phyloP scores from a whole-genome alignment of 1,140 invertebrate genomes.

The Halictus rubicundus region DNA sequence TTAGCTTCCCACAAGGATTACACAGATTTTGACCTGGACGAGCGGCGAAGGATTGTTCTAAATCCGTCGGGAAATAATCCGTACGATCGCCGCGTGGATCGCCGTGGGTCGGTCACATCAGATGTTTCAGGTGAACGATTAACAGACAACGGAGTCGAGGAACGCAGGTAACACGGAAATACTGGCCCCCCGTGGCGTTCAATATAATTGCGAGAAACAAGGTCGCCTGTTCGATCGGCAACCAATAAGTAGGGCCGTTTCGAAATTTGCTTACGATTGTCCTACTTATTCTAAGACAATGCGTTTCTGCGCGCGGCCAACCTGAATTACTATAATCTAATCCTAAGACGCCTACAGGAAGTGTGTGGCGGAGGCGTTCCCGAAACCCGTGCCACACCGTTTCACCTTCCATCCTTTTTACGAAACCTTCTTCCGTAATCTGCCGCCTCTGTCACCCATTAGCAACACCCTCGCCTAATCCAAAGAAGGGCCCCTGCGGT shows the following conservation, averaged over 20 bases:
- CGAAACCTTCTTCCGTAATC: conserved; percentile 14
- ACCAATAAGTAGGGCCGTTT: not conserved
- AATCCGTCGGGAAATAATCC: too few relatives aligned
- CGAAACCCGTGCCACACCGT: not conserved
- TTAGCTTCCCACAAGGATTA: too few relatives aligned
- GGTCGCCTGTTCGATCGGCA: conserved; percentile 15
- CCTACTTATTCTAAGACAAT: conserved; percentile 73
- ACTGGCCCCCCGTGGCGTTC: not conserved
- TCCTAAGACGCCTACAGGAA: conserved; percentile 26
- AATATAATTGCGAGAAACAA: conserved; percentile 61
- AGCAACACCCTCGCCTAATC: conserved; percentile 8
- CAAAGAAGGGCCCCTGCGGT: not conserved
- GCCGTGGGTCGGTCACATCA: too few relatives aligned
- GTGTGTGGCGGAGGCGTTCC: too few relatives aligned
- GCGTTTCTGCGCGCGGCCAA: conserved; percentile 22
- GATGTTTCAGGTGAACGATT: not conserved
- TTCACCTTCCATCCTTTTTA: conserved; percentile 22
- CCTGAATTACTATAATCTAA: conserved; percentile 38
- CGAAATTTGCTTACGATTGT: conserved; percentile 68
- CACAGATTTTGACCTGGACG: too few relatives aligned
- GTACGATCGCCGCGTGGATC: too few relatives aligned
- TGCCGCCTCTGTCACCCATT: conserved; percentile 1
- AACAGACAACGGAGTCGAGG: not conserved
- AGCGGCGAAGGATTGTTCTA: too few relatives aligned
- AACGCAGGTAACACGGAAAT: conserved; percentile 20